These are phyloP conservation scores for Leucoraja ocellata DNA, from an alignment of 2,797 vertebrate genomes.

Conservation along the genomic window DNA sequence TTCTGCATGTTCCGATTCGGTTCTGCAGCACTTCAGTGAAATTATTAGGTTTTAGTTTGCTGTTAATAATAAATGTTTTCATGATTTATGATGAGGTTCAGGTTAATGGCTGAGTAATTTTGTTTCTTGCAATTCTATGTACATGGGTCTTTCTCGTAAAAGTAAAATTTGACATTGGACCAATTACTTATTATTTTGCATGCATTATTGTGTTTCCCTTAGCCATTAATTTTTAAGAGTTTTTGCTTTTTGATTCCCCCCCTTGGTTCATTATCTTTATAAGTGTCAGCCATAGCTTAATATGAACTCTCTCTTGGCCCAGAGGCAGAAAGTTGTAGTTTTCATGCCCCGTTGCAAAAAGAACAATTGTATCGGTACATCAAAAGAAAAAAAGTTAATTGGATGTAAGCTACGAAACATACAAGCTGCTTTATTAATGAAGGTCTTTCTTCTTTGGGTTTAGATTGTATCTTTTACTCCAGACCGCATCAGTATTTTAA, in stretches of 20 bases:
- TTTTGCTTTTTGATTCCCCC: neutral
- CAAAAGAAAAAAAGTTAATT: neutral
- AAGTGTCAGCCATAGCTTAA: neutral
- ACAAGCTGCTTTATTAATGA: neutral
- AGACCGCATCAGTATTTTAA: too few species aligned
- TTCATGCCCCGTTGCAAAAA: neutral
- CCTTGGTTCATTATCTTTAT: neutral
- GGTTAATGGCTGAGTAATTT: neutral
- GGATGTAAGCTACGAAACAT: neutral
- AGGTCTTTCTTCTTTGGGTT: neutral
- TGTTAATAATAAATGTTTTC: too few species aligned
- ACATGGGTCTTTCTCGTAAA: neutral
- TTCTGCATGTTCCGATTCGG: neutral
- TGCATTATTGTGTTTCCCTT: neutral
- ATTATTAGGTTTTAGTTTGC: neutral
- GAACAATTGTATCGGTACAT: neutral
- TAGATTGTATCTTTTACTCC: neutral
- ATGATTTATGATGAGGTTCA: too few species aligned
- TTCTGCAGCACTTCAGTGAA: neutral
- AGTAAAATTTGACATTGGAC: neutral
- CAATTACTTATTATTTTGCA: neutral
- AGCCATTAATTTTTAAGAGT: neutral
- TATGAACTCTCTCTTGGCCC: neutral
- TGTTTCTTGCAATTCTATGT: neutral
- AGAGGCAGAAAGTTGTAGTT: neutral